Conservation (phyloP, 2,888 invertebrate species). For the Theristus sp. region DNA sequence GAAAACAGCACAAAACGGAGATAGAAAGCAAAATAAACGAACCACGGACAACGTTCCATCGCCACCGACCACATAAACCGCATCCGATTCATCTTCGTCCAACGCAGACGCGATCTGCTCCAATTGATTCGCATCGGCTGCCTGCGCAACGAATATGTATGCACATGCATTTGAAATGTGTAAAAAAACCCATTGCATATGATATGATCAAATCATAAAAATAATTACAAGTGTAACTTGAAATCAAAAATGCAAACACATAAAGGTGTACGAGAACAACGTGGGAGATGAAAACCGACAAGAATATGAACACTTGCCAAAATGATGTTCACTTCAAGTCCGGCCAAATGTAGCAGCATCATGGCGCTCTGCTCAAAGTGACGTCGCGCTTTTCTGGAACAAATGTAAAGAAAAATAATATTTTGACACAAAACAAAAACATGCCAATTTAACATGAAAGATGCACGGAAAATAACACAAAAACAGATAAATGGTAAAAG, state of each 20-base stretch:
- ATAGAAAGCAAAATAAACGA: too few species aligned
- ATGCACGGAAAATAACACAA: not conserved
- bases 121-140: conserved; percentile 17
- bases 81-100: conserved; percentile 21
- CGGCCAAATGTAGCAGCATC: conserved; percentile 23
- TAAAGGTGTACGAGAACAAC: too few species aligned
- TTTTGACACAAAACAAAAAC: not conserved
- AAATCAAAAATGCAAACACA: too few species aligned
- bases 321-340: conserved; percentile 18
- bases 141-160: conserved; percentile 11
- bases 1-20: too few species aligned
- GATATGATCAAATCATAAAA: too few species aligned
- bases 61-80: conserved; percentile 22
- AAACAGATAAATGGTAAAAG: too few species aligned
- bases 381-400: not conserved
- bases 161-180: too few species aligned
- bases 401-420: not conserved
- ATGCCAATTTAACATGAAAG: not conserved
- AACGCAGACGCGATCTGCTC: conserved; percentile 17
- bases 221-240: too few species aligned
- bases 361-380: conserved; percentile 16
- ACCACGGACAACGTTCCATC: conserved; percentile 22
- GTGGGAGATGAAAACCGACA: too few species aligned
- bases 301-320: conserved; percentile 3
- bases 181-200: too few species aligned